Percentiles rank a stretch among this genome's conserved stretches.
Conservation (phyloP, 2,113 vertebrate genomes). For the Sminthopsis crassicaudata region DNA sequence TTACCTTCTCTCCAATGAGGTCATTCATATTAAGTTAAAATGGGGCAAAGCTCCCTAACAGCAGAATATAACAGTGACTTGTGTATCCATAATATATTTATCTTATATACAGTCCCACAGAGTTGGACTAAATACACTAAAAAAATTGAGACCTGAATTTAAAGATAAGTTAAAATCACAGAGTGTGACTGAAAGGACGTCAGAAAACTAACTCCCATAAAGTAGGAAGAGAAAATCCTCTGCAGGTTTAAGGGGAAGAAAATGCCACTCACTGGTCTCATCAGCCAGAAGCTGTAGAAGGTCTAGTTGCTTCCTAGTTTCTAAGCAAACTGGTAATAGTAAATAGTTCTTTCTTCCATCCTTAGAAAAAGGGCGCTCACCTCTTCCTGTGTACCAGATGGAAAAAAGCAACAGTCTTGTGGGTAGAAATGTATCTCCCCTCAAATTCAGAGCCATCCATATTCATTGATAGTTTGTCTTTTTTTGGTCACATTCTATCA, state of each 20-base stretch:
- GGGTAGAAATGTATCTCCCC: neutral
- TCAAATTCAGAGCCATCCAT: neutral
- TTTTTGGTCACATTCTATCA: neutral
- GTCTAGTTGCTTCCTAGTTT: neutral
- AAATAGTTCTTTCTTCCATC: neutral
- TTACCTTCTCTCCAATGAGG: neutral
- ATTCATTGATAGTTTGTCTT: neutral
- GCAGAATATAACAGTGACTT: neutral
- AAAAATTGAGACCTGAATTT: neutral
- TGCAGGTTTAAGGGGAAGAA: neutral
- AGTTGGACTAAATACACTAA: neutral
- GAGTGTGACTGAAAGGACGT: neutral
- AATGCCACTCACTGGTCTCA: fast-evolving
- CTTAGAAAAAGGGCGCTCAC: neutral
- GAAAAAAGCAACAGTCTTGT: neutral
- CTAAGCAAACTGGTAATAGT: neutral
- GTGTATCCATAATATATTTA: neutral
- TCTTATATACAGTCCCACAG: neutral
- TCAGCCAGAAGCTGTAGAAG: neutral
- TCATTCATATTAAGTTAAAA: neutral
- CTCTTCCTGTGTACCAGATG: neutral
- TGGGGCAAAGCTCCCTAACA: neutral
- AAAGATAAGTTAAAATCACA: neutral
- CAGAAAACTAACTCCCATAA: neutral
- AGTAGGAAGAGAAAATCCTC: neutral